These are phyloP conservation scores for Indri indri DNA, from an alignment of 2,113 vertebrate genomes.

Conservation along the genomic window DNA sequence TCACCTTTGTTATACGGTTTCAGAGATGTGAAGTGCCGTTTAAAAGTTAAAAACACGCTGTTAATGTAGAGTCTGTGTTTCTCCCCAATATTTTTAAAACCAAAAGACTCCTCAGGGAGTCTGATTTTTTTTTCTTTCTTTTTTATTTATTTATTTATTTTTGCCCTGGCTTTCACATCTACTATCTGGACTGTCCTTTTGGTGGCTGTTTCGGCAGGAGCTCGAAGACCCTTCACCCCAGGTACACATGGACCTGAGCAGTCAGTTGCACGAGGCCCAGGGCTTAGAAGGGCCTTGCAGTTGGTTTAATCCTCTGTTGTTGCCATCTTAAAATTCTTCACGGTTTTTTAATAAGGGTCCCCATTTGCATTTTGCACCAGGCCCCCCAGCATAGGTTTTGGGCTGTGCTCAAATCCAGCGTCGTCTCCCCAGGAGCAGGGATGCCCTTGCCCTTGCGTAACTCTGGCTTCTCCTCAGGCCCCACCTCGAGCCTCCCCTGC, in stretches of 20 bases:
- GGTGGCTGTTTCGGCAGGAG: no score
- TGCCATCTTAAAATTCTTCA: not conserved
- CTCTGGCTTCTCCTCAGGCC: not conserved
- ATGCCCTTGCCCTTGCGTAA: not conserved
- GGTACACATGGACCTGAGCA: not conserved
- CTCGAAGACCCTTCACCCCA: not conserved
- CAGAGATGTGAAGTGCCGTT: conserved; percentile 52
- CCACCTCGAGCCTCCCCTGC: not conserved
- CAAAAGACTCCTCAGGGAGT: conserved; percentile 36
- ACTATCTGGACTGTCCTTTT: not conserved
- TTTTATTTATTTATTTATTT: not conserved
- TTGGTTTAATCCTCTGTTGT: not conserved
- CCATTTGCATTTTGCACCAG: not conserved
- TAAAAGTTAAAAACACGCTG: conserved; percentile 34
- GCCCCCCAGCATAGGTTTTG: not conserved
- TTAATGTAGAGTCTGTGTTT: conserved; percentile 44
- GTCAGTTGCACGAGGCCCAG: not conserved
- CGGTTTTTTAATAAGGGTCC: not conserved
- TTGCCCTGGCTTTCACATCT: not conserved
- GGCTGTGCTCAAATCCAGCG: not conserved
- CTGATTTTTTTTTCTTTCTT: not conserved
- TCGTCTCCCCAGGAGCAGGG: not conserved
- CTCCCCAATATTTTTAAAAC: conserved; percentile 24
- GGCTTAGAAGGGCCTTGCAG: not conserved
- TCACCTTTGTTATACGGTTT: conserved; percentile 73